Base-by-base conservation (phyloP, 2,888 invertebrate species). In the Spodoptera exigua region DNA sequence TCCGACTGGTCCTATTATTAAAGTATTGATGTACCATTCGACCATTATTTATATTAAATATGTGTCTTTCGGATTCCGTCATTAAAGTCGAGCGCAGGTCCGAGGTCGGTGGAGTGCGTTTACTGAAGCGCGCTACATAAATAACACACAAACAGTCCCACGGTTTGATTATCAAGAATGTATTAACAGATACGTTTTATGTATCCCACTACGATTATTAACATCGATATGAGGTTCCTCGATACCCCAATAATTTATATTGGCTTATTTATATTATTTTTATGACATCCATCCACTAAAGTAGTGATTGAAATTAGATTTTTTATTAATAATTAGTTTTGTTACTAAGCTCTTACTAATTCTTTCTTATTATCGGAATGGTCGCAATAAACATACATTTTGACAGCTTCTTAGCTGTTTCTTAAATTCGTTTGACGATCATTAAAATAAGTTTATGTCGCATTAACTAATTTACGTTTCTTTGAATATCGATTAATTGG, bases 241-340 rank as follows among this genome's bases (percentile, higher is more conserved):
- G 58, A 75, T 77, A 70, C 61, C 59, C 41, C 52, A 64, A 77
- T 78, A 70, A 73, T 77, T 70, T 79, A 79, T 77, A 79, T 73
- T 73, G 53, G 40, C 57, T 59, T 73, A 73, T 78, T 77, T 66
- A 73, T 73, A 78, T 79, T 75, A 79, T 67, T 73, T 78, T 79
- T 73, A 79, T 73, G 73, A 78, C 54, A 56, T 53, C 48, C 36
- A 77, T 72, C 64, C 17, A 65, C 64, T 70, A 63, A 64, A 74
- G 60, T 44, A 61, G 52, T 70, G 70, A 78, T 75, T 79, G 75
- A 79, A 75, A 75, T 70, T 58, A 61, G 44, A 68, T 21, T 72
- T 52, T 79, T 73, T 76, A 77, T 77, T 70, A 68, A 70, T 73
- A 66, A 72, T 77, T 61, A 59, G 60, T 67, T 72, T 68, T 49